Base-by-base conservation (phyloP, 2,113 vertebrate genomes). In the Chaenogobius annularis region DNA sequence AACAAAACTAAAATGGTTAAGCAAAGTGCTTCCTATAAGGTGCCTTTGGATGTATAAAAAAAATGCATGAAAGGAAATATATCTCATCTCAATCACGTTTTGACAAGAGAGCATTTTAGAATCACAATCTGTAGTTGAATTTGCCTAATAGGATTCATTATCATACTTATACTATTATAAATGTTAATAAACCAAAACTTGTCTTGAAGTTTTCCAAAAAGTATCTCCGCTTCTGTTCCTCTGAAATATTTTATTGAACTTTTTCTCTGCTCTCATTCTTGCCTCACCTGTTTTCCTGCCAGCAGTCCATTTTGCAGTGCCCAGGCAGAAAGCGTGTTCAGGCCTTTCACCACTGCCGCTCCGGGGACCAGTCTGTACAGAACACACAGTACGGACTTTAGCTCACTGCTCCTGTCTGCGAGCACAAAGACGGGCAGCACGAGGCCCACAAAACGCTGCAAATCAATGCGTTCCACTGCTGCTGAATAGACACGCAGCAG, bases 261-360 rank as follows among this genome's bases (percentile, higher is more conserved):
- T 13, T 64, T 69, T 73, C 52, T 44, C 79, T n/a, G 50, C 26
- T 77, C 19, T 12, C 31, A 87, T 85, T 95, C 93, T 93, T 93
- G 90, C 75, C 93, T 93, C 93, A 84, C 98, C 95, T 89, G 97
- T 83, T 87, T 88, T 55, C 89, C 85, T 72, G 85, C 82, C 77
- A 86, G 67, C 0, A 92, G 86, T 66, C 95, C 95, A 0, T 96
- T 96, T 89, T 96, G 96, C 86, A 99, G 87, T 22, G 96, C 94
- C 96, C 96, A 99, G 72, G 96, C 95, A 35, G 97, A 98, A 77
- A 98, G 85, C 0, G 95, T 97, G 84, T 98, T 98, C 54, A 99
- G 95, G 22, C 93, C 96, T 90, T 98, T 99, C 63, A 99, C 95
- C 59, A 98, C 91, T 1, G 76, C 89, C 0, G 94, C 91, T 7